Percentiles rank a stretch among this genome's conserved stretches.
Evolutionary conservation across 2,888 invertebrate genomes (phyloP).

Genomic region (Melangyna quadrimaculata): DNA sequence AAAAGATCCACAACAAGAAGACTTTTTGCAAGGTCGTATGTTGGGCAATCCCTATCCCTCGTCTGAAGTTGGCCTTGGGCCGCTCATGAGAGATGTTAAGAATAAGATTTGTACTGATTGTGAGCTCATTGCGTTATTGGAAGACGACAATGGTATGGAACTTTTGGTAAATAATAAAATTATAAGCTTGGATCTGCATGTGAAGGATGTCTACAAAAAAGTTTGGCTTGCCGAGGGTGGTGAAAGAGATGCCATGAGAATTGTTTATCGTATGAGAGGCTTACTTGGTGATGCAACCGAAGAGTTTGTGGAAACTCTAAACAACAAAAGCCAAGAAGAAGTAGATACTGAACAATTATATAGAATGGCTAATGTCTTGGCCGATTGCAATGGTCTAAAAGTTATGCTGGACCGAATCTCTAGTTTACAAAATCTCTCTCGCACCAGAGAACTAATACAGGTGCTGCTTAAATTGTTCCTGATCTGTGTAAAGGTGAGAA

Average conservation of each 20-base stretch:
- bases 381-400: constrained; percentile 88
- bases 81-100: constrained; percentile 98
- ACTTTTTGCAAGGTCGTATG: constrained; percentile 97
- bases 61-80: constrained; percentile 95
- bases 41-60: constrained; percentile 98
- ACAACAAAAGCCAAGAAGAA: constrained; percentile 90
- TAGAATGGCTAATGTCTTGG: constrained; percentile 92
- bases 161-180: constrained; percentile 98
- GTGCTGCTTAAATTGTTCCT: constrained; percentile 94
- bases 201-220: constrained; percentile 93
- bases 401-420: constrained; percentile 92
- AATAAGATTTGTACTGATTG: constrained; percentile 99
- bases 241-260: constrained; percentile 97
- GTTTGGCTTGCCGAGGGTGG: constrained; percentile 94
- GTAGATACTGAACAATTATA: constrained; percentile 98
- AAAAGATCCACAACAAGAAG: constrained; percentile 99
- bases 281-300: constrained; percentile 99
- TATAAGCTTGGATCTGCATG: constrained; percentile 96
- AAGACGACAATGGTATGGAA: constrained; percentile 99
- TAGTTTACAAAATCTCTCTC: constrained; percentile 91
- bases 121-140: constrained; percentile 97
- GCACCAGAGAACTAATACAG: constrained; percentile 92
- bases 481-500: constrained; percentile 93
- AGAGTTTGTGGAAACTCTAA: constrained; percentile 97
- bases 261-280: constrained; percentile 98